Base-by-base conservation (phyloP, 1,140 invertebrate species). In the Lithobius niger region DNA sequence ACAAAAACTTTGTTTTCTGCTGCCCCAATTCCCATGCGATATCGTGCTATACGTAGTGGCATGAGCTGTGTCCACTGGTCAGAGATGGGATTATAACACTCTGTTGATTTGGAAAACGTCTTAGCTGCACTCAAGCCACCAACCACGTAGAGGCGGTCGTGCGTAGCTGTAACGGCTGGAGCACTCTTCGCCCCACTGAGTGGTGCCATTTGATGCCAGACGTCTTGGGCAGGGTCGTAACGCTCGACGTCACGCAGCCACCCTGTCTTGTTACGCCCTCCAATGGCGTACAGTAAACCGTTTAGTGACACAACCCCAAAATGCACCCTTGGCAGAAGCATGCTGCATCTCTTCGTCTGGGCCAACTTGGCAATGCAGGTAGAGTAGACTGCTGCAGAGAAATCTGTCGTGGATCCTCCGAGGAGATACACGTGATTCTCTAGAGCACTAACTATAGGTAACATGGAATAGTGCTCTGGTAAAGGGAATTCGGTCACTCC, bases 1-100 rank as follows among this genome's bases (percentile, higher is more conserved):
- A 56, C 28, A 31, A 42, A 57, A 21, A 52, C 3, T 22, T 15
- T 3, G 4, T 26, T 26, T 22, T 44, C 21, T 3, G 42, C 15
- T 40, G 26, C 55, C 2, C 36, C 28, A 52, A 52, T 45, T 2
- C 48, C 49, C 21, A 55, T 21, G 15, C 60, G 36, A 27, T 44
- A 47, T 31, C 45, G 1, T 16, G 19, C 53, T 40, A 1, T 26
- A 26, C 2, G 24, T n/a, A 47, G 24, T 10, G 25, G 19, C 15
- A 3, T 21, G 6, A 55, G 15, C 24, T 28, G 6, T 4, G 44
- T 55, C 54, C 54, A 55, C 25, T 55, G 54, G 24, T 55, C 44
- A 4, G 27, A 6, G 3, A 27, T n/a, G 6, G 54, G 54, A 42
- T 55, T 26, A 22, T 55, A 55, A 26, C 4, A 2, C 31, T 55